Base-by-base conservation (phyloP, 2,113 vertebrate species). In the Hippocampus mohnikei region DNA sequence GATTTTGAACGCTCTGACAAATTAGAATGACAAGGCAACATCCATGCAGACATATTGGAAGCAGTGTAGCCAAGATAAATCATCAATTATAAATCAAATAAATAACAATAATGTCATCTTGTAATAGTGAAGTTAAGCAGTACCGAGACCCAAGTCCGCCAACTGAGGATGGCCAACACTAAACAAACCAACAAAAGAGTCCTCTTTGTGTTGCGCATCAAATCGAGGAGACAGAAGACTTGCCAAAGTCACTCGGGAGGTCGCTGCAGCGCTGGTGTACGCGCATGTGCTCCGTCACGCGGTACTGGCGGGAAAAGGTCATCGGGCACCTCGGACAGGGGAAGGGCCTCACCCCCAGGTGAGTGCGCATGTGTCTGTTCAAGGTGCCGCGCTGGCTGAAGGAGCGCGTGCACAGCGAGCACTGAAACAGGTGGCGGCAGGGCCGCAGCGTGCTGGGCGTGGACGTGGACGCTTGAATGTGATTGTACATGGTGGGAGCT, bases 231-330 rank as follows among this genome's bases (percentile, higher is more conserved):
- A 71, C 66, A 27, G 73, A 37, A 0, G 42, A 21, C 46, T 81
- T 84, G 46, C 70, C 69, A 33, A 74, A 78, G 71, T 76, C 80
- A n/a, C 61, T 78, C 21, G 59, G 67, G 9, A 76, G 48, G 20
- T 60, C 64, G 67, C 62, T 21, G 7, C 41, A 85, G 3, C 88
- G 83, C 79, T 85, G 87, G 75, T 93, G 92, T 74, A 93, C 85
- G n/a, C 89, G 88, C 90, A 91, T 89, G 77, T 93, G 92, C 79
- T 93, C 91, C 0, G 78, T 86, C 75, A 93, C 90, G n/a, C 92
- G 88, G 78, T 93, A 93, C 74, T 93, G 92, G 1, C 92, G 87
- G 1, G 91, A 92, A 74, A 93, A 93, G n/a, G 90, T 90, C 92
- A 93, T 92, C 20, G 89, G 82, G 77, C 92, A 93, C 4, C 71